Percentiles rank a stretch among this genome's conserved stretches.
Conservation (phyloP, 2,888 invertebrate genomes). For the Trypoxylon attenuatum region DNA sequence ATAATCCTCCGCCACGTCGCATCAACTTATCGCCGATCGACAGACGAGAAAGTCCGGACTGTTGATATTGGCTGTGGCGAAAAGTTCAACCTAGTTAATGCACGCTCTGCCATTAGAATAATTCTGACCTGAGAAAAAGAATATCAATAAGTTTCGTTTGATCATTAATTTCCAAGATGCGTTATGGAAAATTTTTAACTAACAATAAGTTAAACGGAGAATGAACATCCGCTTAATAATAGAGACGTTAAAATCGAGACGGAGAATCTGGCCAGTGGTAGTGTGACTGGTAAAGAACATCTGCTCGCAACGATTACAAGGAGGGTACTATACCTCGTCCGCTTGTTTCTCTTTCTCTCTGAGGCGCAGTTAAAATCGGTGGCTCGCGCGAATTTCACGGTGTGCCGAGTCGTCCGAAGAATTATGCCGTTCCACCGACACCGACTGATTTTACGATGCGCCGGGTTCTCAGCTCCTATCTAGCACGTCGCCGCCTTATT, state of each 20-base stretch:
- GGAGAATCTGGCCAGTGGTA: too few species aligned
- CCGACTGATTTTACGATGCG: constrained; percentile 57
- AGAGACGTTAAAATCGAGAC: too few species aligned
- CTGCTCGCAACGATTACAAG: constrained; percentile 47
- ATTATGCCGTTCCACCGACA: constrained; percentile 55
- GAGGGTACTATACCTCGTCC: constrained; percentile 12
- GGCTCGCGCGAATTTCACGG: constrained; percentile 49
- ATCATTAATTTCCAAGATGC: too few species aligned
- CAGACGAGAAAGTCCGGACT: too few species aligned
- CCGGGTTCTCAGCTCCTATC: constrained; percentile 47
- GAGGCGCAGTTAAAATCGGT: constrained; percentile 23
- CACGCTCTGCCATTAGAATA: too few species aligned
- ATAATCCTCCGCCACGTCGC: neutral
- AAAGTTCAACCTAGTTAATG: too few species aligned
- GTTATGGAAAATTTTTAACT: too few species aligned
- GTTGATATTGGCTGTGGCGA: too few species aligned
- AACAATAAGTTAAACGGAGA: too few species aligned
- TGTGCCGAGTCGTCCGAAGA: constrained; percentile 43
- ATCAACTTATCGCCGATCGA: neutral
- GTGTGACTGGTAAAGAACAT: too few species aligned
- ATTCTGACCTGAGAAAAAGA: neutral
- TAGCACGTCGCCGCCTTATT: constrained; percentile 57
- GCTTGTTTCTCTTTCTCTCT: constrained; percentile 4
- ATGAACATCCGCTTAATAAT: too few species aligned
- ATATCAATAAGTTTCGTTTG: too few species aligned